These are phyloP conservation scores for Apoda limacodes DNA, from an alignment of 2,888 invertebrate genomes.

Conservation along the genomic window DNA sequence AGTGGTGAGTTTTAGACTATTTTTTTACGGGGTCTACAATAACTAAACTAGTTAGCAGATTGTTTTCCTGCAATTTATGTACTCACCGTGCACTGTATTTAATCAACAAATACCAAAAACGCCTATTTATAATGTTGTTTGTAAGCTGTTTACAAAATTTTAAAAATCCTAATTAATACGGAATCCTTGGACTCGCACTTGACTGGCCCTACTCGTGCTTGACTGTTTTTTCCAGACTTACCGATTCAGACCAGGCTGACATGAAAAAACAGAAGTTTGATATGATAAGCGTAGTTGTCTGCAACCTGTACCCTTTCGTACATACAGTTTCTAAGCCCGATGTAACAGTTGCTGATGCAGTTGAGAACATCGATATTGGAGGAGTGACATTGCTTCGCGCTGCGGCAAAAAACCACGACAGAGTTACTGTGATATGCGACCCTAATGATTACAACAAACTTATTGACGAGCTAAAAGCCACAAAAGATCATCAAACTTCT, in stretches of 20 bases:
- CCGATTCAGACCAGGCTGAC: slow-evolving; percentile 83
- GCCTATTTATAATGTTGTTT: too few species aligned
- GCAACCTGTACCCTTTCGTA: slow-evolving; percentile 96
- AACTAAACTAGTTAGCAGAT: too few species aligned
- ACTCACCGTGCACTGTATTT: too few species aligned
- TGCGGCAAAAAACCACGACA: slow-evolving; percentile 95
- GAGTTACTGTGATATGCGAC: slow-evolving; percentile 95
- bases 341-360: slow-evolving; percentile 87
- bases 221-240: slow-evolving; percentile 70
- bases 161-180: too few species aligned
- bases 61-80: too few species aligned
- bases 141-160: too few species aligned
- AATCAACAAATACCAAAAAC: too few species aligned
- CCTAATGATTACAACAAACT: slow-evolving; percentile 87
- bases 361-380: slow-evolving; percentile 97
- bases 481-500: slow-evolving; percentile 75
- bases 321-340: slow-evolving; percentile 85
- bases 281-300: slow-evolving; percentile 89
- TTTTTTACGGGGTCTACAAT: too few species aligned
- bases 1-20: too few species aligned
- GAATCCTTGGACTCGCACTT: too few species aligned
- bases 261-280: slow-evolving; percentile 83
- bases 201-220: too few species aligned
- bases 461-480: slow-evolving; percentile 76
- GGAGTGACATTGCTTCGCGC: slow-evolving; percentile 95